These are phyloP conservation scores for Anguilla rostrata DNA, from an alignment of 2,113 vertebrate species.

Conservation along the genomic window DNA sequence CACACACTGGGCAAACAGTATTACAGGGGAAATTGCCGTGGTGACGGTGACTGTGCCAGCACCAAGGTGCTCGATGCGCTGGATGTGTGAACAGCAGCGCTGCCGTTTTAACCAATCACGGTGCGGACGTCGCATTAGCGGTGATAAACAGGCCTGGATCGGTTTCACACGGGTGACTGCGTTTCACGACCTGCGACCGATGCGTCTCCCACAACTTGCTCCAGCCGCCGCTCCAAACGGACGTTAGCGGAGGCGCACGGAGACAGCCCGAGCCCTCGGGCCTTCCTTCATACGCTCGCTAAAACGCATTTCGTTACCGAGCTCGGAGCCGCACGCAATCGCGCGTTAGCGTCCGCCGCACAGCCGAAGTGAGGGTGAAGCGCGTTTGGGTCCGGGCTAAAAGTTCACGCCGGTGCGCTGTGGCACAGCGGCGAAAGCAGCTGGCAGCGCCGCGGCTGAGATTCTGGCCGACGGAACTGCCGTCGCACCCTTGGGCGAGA, in stretches of 20 bases:
- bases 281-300: not conserved
- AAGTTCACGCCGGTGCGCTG: no score
- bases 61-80: not conserved
- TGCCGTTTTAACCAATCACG: not conserved
- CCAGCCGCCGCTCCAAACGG: not conserved
- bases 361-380: no score
- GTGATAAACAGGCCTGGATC: not conserved
- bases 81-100: not conserved
- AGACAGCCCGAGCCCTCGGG: not conserved
- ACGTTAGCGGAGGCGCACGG: not conserved
- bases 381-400: no score
- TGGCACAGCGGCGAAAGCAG: no score
- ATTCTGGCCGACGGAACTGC: no score
- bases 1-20: not conserved
- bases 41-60: not conserved
- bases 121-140: not conserved
- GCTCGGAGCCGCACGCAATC: not conserved
- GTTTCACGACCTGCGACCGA: not conserved
- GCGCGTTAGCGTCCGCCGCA: no score
- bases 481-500: no score
- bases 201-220: not conserved
- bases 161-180: not conserved
- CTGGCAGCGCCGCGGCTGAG: no score
- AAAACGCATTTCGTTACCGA: not conserved
- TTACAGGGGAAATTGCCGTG: not conserved